Percentiles rank a stretch among this genome's conserved stretches.
phyloP scores from a whole-genome alignment of 2,797 vertebrate species.

The Sylvia borin region DNA sequence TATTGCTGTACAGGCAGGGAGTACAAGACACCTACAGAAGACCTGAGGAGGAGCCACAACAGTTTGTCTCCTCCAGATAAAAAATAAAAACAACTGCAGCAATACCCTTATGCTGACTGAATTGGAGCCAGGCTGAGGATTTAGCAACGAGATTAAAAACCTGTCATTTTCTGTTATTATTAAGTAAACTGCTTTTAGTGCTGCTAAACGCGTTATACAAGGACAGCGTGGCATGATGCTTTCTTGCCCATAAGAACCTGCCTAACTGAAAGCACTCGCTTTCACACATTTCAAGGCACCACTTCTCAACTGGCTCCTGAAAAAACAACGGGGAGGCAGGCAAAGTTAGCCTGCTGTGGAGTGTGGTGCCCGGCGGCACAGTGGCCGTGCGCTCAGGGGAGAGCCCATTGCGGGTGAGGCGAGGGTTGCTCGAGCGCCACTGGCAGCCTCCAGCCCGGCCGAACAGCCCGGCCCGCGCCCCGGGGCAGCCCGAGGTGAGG shows the following conservation, averaged over 20 bases:
- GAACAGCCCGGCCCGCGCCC: background rate
- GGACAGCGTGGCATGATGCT: background rate
- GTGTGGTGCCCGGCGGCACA: accelerated
- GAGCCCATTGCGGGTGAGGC: accelerated
- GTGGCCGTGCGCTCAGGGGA: background rate
- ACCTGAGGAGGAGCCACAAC: background rate
- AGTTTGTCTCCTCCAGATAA: background rate
- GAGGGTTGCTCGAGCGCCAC: no score
- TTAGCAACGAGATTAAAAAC: background rate
- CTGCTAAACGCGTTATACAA: background rate
- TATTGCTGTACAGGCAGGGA: background rate
- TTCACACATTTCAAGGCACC: background rate
- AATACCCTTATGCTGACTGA: background rate
- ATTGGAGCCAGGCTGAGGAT: background rate
- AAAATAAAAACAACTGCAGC: background rate
- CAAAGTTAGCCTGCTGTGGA: background rate
- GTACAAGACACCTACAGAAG: background rate
- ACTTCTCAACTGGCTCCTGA: background rate
- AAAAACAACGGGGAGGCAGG: background rate
- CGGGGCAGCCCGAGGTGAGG: background rate
- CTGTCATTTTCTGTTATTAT: background rate
- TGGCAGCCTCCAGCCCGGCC: background rate
- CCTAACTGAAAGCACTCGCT: background rate
- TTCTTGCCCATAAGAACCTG: background rate
- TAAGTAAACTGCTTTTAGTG: background rate